Percentiles rank a stretch among this genome's conserved stretches.
Evolutionary conservation across 2,113 vertebrate species (phyloP).

Genomic region (Boulengerochromis microlepis): DNA sequence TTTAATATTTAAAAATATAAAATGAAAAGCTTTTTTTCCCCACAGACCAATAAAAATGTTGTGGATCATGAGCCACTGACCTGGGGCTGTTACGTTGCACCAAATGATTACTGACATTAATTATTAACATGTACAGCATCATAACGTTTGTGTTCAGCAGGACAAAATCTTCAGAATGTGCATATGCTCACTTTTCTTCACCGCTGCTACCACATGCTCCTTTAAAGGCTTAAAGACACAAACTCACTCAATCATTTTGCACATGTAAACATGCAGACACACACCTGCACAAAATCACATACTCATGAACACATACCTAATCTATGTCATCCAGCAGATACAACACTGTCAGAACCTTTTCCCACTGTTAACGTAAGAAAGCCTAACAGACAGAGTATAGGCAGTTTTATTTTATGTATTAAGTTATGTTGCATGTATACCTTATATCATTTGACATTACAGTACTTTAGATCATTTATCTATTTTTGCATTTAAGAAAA

Average conservation of each 20-base stretch:
- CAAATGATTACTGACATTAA: not conserved
- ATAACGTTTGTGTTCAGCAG: not conserved
- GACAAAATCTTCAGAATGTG: not conserved
- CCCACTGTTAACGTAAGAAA: not conserved
- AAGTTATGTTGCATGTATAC: not conserved
- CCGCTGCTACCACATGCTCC: not conserved
- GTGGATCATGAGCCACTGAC: not conserved
- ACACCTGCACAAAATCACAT: not conserved
- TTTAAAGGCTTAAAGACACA: not conserved
- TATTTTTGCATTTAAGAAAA: not conserved
- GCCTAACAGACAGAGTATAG: not conserved
- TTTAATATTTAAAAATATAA: not conserved
- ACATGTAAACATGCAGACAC: not conserved
- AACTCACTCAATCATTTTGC: not conserved
- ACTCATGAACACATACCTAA: not conserved
- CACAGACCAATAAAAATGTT: not conserved
- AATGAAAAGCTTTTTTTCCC: fast-evolving
- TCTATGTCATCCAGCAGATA: not conserved
- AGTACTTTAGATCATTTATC: not conserved
- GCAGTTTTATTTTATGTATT: not conserved
- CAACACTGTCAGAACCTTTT: not conserved
- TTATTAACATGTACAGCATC: not conserved
- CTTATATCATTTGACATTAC: not conserved
- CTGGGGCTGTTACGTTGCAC: not conserved
- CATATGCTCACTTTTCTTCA: not conserved